Conservation (phyloP, 2,888 invertebrate species). For the Chalcosyrphus nemorum region DNA sequence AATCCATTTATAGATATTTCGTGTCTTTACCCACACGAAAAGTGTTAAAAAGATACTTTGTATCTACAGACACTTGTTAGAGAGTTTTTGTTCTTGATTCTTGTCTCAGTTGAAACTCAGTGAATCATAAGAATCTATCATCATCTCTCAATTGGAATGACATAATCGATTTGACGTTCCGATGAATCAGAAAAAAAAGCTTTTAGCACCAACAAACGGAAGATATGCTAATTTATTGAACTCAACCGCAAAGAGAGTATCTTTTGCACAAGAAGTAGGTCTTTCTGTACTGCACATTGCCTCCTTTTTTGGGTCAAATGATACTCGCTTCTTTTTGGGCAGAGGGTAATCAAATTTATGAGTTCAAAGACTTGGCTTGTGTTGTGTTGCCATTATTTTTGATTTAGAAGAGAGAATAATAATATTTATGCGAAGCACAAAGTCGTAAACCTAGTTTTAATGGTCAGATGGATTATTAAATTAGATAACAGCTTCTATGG, state of each 20-base stretch:
- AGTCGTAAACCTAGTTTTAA: not conserved
- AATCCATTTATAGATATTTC: conserved; percentile 63
- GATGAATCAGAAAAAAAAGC: too few relatives aligned
- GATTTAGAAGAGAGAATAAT: not conserved
- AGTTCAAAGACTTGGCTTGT: not conserved
- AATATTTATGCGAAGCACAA: not conserved
- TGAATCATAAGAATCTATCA: conserved; percentile 25
- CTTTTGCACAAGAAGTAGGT: not conserved
- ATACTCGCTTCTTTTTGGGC: not conserved
- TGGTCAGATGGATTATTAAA: not conserved
- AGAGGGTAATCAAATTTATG: not conserved
- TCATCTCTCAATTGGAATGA: conserved; percentile 21
- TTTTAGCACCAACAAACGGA: too few relatives aligned
- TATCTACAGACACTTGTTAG: not conserved
- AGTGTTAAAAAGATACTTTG: not conserved
- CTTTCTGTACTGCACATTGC: not conserved
- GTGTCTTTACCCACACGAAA: conserved; percentile 12
- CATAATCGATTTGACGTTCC: conserved; percentile 43
- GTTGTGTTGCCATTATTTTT: not conserved
- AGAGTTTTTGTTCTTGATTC: not conserved
- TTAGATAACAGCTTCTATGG: not conserved
- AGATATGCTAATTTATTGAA: conserved; percentile 4
- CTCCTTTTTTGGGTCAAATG: not conserved
- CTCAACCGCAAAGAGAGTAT: not conserved
- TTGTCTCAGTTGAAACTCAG: not conserved